Evolutionary conservation across 2,888 invertebrate species (phyloP).

Genomic region (Athalia rosae): DNA sequence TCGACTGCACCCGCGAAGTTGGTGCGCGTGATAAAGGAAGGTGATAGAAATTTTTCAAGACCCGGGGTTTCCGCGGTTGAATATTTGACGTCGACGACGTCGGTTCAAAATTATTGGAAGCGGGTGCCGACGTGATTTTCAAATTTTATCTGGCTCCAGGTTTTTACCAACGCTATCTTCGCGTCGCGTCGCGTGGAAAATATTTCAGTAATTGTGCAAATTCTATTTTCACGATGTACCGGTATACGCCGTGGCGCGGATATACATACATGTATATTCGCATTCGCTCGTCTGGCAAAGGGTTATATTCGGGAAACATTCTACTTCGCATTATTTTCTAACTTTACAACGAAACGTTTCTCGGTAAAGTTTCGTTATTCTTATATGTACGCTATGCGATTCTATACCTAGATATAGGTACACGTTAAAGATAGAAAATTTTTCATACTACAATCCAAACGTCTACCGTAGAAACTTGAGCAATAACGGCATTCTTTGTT

Average conservation of each 20-base stretch:
- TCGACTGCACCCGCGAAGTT: too few relatives aligned
- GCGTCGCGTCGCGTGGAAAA: not conserved
- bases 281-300: not conserved
- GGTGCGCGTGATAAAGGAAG: too few relatives aligned
- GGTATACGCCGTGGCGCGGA: not conserved
- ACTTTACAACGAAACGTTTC: slow-evolving; percentile 23
- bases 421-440: slow-evolving; percentile 34
- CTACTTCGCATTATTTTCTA: slow-evolving; percentile 5
- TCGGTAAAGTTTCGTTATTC: slow-evolving; percentile 29
- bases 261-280: not conserved
- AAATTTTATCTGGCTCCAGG: too few relatives aligned
- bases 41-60: too few relatives aligned
- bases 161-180: too few relatives aligned
- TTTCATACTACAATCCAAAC: slow-evolving; percentile 32
- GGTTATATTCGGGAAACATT: slow-evolving; percentile 14
- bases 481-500: slow-evolving; percentile 43
- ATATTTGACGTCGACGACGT: too few relatives aligned
- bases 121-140: too few relatives aligned
- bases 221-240: not conserved
- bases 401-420: too few relatives aligned
- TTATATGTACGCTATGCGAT: not conserved
- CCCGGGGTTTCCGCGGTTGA: too few relatives aligned
- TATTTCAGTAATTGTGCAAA: slow-evolving; percentile 16
- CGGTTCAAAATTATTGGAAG: too few relatives aligned
- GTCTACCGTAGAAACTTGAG: slow-evolving; percentile 36